These are phyloP conservation scores for Martes martes DNA, from an alignment of 2,113 vertebrate species.

Conservation along the genomic window DNA sequence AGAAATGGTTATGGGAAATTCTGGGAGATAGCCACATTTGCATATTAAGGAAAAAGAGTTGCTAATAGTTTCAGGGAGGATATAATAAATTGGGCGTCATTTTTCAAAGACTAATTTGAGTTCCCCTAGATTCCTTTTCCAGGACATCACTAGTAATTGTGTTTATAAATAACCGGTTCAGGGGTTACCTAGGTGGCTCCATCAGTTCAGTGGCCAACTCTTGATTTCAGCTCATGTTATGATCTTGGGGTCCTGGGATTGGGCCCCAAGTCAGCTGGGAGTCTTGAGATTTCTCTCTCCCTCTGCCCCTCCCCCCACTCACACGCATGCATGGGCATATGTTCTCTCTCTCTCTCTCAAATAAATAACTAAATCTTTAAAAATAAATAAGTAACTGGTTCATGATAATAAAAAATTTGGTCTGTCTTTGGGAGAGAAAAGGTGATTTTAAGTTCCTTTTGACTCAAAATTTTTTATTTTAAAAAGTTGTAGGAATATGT, in stretches of 20 bases:
- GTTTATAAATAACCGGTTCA: slow-evolving; percentile 59
- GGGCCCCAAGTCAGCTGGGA: neutral
- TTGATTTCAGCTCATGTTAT: neutral
- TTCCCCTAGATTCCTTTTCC: slow-evolving; percentile 73
- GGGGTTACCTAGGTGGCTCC: neutral
- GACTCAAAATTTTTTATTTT: neutral
- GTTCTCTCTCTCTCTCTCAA: neutral
- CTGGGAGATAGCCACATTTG: neutral
- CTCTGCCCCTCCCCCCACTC: neutral
- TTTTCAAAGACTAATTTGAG: slow-evolving; percentile 69
- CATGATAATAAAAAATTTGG: neutral
- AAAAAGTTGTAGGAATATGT: neutral
- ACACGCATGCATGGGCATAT: accelerated
- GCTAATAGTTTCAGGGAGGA: slow-evolving; percentile 40
- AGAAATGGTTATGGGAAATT: neutral
- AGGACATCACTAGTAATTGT: slow-evolving; percentile 70
- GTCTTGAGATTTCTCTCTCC: neutral
- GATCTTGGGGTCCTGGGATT: neutral
- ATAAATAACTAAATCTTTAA: neutral
- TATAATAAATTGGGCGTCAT: slow-evolving; percentile 35
- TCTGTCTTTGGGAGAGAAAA: slow-evolving; percentile 25
- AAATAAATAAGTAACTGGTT: slow-evolving; percentile 52
- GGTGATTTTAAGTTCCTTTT: neutral
- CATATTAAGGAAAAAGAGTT: neutral
- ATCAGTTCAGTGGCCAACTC: neutral